Evolutionary conservation across 2,888 invertebrate species (phyloP).

Genomic region (Lithophane leautieri): DNA sequence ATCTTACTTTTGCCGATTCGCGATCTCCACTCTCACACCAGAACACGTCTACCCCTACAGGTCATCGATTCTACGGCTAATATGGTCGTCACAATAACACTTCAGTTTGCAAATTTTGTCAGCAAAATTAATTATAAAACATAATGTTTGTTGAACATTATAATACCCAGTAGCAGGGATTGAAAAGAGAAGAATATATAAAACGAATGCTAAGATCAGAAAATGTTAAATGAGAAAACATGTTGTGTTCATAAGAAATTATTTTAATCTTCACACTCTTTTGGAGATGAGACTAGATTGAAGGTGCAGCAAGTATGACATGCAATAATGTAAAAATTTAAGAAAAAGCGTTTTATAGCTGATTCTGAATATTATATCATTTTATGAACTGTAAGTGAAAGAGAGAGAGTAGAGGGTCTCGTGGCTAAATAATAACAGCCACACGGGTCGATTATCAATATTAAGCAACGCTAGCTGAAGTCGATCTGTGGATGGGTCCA

Average conservation of each 20-base stretch:
- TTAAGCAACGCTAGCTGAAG: not conserved
- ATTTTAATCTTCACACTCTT: not conserved
- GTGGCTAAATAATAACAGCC: not conserved
- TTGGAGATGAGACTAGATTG: not conserved
- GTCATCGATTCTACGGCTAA: too few species aligned
- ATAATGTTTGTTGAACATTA: not conserved
- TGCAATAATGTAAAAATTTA: not conserved
- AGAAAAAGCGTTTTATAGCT: not conserved
- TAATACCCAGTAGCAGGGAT: not conserved
- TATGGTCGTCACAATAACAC: too few species aligned
- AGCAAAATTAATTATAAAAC: not conserved
- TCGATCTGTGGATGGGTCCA: not conserved
- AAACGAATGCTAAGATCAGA: not conserved
- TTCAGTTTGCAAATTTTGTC: too few species aligned
- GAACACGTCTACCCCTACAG: too few species aligned
- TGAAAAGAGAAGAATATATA: not conserved
- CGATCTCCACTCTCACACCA: too few species aligned
- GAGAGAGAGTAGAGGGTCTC: not conserved
- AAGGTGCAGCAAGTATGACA: not conserved
- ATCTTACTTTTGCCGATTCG: too few species aligned
- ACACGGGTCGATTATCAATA: not conserved
- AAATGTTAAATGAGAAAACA: not conserved
- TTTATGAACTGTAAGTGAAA: not conserved
- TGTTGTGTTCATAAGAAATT: not conserved
- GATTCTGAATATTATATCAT: not conserved